Conservation (phyloP, 2,888 invertebrate genomes). For the Endomychus coccineus region DNA sequence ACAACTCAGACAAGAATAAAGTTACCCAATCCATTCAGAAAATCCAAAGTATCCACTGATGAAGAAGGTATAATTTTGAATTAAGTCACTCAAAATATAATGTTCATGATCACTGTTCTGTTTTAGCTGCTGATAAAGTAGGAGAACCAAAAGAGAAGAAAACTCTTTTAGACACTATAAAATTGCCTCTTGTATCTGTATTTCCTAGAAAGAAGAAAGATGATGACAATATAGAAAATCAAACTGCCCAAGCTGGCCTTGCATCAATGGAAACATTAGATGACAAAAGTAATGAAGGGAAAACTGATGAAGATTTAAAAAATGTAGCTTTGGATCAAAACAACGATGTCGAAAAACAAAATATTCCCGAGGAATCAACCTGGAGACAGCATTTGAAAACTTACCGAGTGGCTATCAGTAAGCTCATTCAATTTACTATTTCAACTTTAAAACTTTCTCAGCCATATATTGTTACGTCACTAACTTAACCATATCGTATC, state of each 20-base stretch:
- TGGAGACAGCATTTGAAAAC: slow-evolving; percentile 54
- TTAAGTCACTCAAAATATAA: background rate
- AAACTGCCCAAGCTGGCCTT: slow-evolving; percentile 55
- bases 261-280: slow-evolving; percentile 79
- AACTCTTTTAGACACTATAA: slow-evolving; percentile 53
- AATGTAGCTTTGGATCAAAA: slow-evolving; percentile 60
- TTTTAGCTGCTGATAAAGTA: background rate
- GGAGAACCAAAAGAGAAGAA: slow-evolving; percentile 40
- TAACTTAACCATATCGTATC: slow-evolving; percentile 8
- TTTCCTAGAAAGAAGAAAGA: slow-evolving; percentile 46
- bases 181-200: slow-evolving; percentile 53
- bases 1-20: slow-evolving; percentile 40
- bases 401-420: slow-evolving; percentile 61
- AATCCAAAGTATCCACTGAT: slow-evolving; percentile 38
- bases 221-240: slow-evolving; percentile 36
- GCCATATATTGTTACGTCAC: background rate
- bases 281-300: slow-evolving; percentile 59
- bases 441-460: too few species aligned
- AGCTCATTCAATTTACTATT: slow-evolving; percentile 26
- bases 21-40: slow-evolving; percentile 52
- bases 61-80: slow-evolving; percentile 27
- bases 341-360: slow-evolving; percentile 48
- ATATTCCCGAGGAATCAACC: slow-evolving; percentile 41
- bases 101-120: background rate
- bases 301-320: slow-evolving; percentile 65